phyloP scores from a whole-genome alignment of 2,888 invertebrate species.

The Formica aserva region DNA sequence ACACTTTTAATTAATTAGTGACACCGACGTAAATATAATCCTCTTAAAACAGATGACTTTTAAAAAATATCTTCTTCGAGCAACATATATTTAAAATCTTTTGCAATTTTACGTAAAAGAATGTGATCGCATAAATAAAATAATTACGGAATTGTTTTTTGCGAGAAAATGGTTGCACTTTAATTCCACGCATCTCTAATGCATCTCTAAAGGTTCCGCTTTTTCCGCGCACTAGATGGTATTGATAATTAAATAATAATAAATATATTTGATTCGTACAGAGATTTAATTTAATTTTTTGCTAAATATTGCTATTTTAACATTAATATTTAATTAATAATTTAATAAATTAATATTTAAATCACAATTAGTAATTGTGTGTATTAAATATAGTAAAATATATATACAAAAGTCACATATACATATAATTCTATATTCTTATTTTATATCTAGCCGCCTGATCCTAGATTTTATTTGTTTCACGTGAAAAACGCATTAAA shows the following conservation, averaged over 20 bases:
- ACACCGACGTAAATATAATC: neutral
- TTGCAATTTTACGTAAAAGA: neutral
- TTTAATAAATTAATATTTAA: neutral
- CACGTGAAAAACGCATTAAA: neutral
- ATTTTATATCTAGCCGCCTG: neutral
- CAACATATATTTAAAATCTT: neutral
- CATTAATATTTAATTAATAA: neutral
- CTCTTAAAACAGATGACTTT: neutral
- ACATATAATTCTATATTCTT: neutral
- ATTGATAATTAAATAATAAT: neutral
- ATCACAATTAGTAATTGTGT: neutral
- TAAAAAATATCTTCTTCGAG: neutral
- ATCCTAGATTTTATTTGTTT: neutral
- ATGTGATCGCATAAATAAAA: neutral
- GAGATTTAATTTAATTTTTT: conserved; percentile 7
- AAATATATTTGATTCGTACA: neutral
- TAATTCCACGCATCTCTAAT: neutral
- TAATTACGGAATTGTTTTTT: neutral
- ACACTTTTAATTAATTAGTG: conserved; percentile 26
- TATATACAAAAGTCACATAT: neutral
- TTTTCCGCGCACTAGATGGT: neutral
- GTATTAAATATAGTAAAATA: neutral
- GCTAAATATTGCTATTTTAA: neutral
- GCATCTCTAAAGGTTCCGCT: neutral
- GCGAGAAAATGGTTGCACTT: neutral